Evolutionary conservation across 2,113 vertebrate genomes (phyloP).

Genomic region (Meleagris gallopavo): DNA sequence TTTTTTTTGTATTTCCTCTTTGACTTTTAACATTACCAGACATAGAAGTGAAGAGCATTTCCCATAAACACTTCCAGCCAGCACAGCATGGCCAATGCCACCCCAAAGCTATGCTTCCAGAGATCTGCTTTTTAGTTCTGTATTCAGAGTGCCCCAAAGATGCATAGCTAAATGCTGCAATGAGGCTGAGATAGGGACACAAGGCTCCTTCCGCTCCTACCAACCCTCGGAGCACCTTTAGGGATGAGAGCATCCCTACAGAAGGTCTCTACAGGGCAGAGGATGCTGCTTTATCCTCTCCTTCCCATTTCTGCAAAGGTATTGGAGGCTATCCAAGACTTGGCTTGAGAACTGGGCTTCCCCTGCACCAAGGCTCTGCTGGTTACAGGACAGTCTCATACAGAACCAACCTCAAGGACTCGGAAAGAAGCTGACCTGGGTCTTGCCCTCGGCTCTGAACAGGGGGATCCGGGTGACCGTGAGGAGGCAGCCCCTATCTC

Average conservation of each 20-base stretch:
- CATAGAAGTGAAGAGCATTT: neutral
- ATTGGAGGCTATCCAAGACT: neutral
- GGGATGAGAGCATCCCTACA: neutral
- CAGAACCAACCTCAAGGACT: neutral
- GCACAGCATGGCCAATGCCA: neutral
- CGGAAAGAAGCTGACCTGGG: rapidly evolving
- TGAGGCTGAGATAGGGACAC: rapidly evolving
- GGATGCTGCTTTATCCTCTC: neutral
- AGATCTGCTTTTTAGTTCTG: neutral
- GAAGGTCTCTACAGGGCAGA: neutral
- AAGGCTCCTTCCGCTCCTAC: neutral
- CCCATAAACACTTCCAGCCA: neutral
- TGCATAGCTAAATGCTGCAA: rapidly evolving
- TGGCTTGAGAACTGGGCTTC: neutral
- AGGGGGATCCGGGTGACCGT: neutral
- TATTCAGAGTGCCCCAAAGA: neutral
- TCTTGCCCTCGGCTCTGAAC: neutral
- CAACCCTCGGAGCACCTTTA: rapidly evolving
- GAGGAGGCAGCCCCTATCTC: neutral
- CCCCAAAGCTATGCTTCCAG: neutral
- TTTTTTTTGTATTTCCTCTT: neutral
- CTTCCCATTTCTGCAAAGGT: neutral
- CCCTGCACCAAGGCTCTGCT: neutral
- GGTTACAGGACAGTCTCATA: neutral
- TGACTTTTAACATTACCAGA: neutral